phyloP scores from a whole-genome alignment of 2,797 vertebrate genomes.

The Argya squamiceps region DNA sequence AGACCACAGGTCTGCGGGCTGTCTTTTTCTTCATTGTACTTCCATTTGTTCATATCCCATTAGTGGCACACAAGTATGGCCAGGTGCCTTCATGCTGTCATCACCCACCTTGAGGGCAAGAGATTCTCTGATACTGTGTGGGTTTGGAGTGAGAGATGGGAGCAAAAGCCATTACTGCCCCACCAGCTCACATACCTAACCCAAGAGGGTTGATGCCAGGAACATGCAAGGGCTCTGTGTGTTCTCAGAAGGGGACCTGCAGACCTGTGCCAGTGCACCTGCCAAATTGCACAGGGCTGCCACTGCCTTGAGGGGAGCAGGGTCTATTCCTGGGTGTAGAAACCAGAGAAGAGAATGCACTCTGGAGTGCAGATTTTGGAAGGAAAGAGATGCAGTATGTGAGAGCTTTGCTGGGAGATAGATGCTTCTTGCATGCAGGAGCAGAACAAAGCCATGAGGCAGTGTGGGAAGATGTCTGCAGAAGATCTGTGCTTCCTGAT shows the following conservation, averaged over 20 bases:
- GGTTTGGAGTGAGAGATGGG: background rate
- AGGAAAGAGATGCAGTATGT: background rate
- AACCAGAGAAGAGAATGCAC: background rate
- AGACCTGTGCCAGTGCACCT: background rate
- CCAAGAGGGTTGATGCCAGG: background rate
- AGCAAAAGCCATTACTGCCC: background rate
- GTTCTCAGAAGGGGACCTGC: background rate
- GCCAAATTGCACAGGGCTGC: background rate
- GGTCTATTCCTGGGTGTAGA: background rate
- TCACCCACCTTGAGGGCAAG: background rate
- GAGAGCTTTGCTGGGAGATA: background rate
- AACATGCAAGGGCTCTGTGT: fast-evolving
- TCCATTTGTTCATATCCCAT: background rate
- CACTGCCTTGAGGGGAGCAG: background rate
- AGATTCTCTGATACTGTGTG: background rate
- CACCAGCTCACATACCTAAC: background rate
- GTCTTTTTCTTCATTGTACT: background rate
- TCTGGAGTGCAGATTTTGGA: background rate
- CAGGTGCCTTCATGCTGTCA: background rate
- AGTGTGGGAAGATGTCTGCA: background rate
- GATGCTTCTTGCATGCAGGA: background rate
- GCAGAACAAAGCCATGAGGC: background rate
- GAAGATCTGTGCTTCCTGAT: background rate
- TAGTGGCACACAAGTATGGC: background rate
- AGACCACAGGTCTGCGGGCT: background rate